These are phyloP conservation scores for Cranoglanis bouderius DNA, from an alignment of 2,113 vertebrate genomes.

Conservation along the genomic window DNA sequence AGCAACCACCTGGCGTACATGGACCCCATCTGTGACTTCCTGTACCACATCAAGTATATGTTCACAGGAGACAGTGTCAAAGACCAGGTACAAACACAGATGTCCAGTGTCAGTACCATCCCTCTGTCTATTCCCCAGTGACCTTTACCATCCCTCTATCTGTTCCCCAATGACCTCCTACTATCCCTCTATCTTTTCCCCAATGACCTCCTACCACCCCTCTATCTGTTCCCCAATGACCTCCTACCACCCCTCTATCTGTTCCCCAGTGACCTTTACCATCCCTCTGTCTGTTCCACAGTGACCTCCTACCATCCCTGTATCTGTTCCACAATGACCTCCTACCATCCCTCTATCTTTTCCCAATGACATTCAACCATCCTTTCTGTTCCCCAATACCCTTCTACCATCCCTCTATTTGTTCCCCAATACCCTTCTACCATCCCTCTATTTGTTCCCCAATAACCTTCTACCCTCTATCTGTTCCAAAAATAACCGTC, in stretches of 20 bases:
- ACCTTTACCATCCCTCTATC: neutral
- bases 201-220: neutral
- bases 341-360: neutral
- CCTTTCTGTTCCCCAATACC: neutral
- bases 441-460: neutral
- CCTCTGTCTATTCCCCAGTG: neutral
- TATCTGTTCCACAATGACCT: neutral
- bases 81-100: constrained; percentile 80
- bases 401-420: neutral
- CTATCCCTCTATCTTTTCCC: neutral
- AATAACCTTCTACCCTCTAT: neutral
- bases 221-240: neutral
- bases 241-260: neutral
- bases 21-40: constrained; percentile 98
- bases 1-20: constrained; percentile 89
- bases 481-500: neutral
- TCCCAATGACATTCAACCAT: neutral
- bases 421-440: neutral
- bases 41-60: constrained; percentile 99
- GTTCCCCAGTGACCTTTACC: neutral
- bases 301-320: neutral
- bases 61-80: constrained; percentile 99
- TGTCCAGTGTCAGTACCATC: neutral
- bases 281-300: neutral
- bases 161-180: neutral